phyloP scores from a whole-genome alignment of 2,888 invertebrate species.

The Anagyrus pseudococci region DNA sequence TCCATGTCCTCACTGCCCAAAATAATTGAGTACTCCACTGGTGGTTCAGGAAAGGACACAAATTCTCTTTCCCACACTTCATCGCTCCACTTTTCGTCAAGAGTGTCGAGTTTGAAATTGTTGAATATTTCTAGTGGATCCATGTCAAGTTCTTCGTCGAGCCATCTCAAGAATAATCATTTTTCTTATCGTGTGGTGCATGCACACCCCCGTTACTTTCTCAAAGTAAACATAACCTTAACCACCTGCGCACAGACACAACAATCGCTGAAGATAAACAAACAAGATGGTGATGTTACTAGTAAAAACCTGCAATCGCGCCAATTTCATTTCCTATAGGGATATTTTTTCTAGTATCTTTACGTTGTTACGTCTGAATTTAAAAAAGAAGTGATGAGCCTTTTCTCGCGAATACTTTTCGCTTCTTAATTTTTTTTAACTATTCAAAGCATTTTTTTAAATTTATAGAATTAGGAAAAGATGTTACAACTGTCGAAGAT shows the following conservation, averaged over 20 bases:
- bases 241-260: not conserved
- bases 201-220: conserved; percentile 2
- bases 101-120: conserved; percentile 57
- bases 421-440: too few relatives aligned
- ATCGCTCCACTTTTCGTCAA: conserved; percentile 67
- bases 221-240: conserved; percentile 36
- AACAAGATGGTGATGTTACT: conserved; percentile 36
- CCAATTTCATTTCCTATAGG: too few relatives aligned
- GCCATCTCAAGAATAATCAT: conserved; percentile 34
- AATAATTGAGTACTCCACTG: conserved; percentile 62
- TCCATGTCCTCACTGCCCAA: conserved; percentile 58
- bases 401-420: too few relatives aligned
- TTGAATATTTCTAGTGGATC: conserved; percentile 52
- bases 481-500: conserved; percentile 47
- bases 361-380: too few relatives aligned
- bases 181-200: conserved; percentile 12
- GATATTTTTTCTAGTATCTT: too few relatives aligned
- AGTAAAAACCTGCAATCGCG: too few relatives aligned
- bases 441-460: too few relatives aligned
- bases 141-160: conserved; percentile 43
- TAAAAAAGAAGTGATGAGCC: too few relatives aligned
- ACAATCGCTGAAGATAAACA: conserved; percentile 36
- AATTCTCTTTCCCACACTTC: conserved; percentile 67
- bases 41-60: conserved; percentile 64
- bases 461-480: conserved; percentile 52